A percentile compares a stretch with the other conserved stretches of the same genome.
Conservation (phyloP, 2,797 vertebrate species). For the Ispidina lecontei region DNA sequence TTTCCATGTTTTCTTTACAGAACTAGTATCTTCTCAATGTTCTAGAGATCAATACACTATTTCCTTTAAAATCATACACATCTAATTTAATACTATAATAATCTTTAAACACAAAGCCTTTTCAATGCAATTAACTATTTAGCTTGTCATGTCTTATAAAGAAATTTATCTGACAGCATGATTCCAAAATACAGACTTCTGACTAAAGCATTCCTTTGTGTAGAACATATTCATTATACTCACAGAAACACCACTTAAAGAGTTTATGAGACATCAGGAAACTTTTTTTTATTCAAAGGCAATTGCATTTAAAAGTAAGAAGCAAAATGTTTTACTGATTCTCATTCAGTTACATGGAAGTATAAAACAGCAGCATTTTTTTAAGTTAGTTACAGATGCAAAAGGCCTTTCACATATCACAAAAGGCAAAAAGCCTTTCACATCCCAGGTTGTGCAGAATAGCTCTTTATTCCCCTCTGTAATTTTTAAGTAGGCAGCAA, state of each 20-base stretch:
- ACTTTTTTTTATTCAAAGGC: neutral
- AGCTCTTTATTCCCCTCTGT: neutral
- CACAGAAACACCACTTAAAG: neutral
- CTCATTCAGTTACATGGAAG: neutral
- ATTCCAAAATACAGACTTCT: slow-evolving; percentile 22
- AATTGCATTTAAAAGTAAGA: neutral
- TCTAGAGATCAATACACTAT: neutral
- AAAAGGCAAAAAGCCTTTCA: neutral
- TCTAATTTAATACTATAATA: neutral
- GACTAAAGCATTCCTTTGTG: neutral
- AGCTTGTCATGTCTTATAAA: neutral
- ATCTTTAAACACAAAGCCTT: neutral
- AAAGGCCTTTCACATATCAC: neutral
- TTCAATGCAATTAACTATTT: neutral
- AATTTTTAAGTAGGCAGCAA: neutral
- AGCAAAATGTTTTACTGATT: neutral
- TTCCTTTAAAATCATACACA: neutral
- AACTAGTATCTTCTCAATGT: neutral
- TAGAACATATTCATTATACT: neutral
- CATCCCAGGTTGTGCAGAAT: neutral
- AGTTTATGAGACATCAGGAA: slow-evolving; percentile 14
- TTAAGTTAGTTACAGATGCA: neutral
- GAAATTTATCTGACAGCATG: neutral
- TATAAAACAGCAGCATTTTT: neutral
- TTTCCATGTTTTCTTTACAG: neutral